Evolutionary conservation across 2,113 vertebrate species (phyloP), one percentile per base, ranked within the genome.

Genomic region (Globicephala melas): DNA sequence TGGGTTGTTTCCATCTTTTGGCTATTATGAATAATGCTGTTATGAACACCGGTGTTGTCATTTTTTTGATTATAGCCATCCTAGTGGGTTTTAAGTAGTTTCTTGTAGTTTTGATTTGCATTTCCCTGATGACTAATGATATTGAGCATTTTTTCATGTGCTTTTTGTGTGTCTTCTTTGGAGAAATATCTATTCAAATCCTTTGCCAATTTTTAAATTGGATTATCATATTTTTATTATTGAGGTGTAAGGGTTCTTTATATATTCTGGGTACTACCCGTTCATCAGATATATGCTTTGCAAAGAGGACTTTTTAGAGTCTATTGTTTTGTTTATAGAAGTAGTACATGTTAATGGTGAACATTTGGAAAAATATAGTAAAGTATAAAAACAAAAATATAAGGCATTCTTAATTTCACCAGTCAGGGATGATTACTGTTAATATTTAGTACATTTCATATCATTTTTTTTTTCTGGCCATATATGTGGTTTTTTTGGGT

Each of bases 91-190:
- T 83, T 73, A 86, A 33, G 14, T 92, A 38, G 1, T 76, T 76
- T 62, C 47, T 89, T 38, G 17, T 94, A 26, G 17, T 83, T 96
- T 97, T 44, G 1, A 50, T 77, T 92, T 79, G 10, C 31, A 44
- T 95, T 90, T 97, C 23, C 44, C 53, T 93, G 20, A 77, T 96
- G 53, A 77, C 18, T 94, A 93, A 85, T 96, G 62, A 77, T 81
- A 33, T 83, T 71, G 38, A 91, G 33, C 53, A 82, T 85, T 47
- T 71, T 93, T 91, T 92, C n/a, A 71, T 23, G 6, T 92, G 38
- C 62, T 88, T 91, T 91, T 86, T 70, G 18, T 92, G n/a, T 94
- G 33, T 96, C 87, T 90, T 89, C 55, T 95, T 80, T 82, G 38
- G n/a, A 93, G 47, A 81, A 88, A 41, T 41, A 41, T 55, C 81